Percentiles rank a stretch among this genome's conserved stretches.
Evolutionary conservation across 2,113 vertebrate species (phyloP).

Genomic region (Microtus pennsylvanicus): DNA sequence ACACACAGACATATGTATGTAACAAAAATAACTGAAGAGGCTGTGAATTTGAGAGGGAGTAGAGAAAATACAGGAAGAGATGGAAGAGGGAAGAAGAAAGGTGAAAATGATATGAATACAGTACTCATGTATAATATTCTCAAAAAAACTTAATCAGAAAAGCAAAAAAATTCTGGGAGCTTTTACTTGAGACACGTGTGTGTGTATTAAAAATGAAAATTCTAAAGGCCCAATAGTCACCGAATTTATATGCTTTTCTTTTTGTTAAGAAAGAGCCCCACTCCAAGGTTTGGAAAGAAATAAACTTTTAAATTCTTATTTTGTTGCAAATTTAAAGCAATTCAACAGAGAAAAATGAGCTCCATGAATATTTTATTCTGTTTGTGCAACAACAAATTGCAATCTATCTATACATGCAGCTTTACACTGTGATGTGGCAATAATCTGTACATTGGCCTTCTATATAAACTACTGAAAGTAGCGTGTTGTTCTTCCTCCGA

Average conservation of each 20-base stretch:
- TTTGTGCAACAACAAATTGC: constrained; percentile 46
- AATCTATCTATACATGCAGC: constrained; percentile 12
- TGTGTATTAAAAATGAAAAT: constrained; percentile 37
- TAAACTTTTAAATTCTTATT: constrained; percentile 51
- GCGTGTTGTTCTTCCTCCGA: not conserved
- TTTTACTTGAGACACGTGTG: not conserved
- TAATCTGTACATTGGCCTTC: not conserved
- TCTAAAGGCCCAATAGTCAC: not conserved
- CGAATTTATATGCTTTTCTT: constrained; percentile 58
- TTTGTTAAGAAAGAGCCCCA: not conserved
- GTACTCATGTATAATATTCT: not conserved
- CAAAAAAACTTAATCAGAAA: not conserved
- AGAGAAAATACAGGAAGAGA: not conserved
- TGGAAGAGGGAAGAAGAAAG: not conserved
- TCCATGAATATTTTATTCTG: constrained; percentile 52
- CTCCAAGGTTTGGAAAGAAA: constrained; percentile 40
- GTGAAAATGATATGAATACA: not conserved
- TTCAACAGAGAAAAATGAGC: not conserved
- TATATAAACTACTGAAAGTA: not conserved
- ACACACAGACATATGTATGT: not conserved
- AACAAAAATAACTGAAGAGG: not conserved
- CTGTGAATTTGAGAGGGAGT: not conserved
- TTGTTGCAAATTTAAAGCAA: constrained; percentile 55
- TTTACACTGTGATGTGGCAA: not conserved
- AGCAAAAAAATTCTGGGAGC: constrained; percentile 27